Conservation (phyloP, 2,113 vertebrate species). For the Crypturellus undulatus region DNA sequence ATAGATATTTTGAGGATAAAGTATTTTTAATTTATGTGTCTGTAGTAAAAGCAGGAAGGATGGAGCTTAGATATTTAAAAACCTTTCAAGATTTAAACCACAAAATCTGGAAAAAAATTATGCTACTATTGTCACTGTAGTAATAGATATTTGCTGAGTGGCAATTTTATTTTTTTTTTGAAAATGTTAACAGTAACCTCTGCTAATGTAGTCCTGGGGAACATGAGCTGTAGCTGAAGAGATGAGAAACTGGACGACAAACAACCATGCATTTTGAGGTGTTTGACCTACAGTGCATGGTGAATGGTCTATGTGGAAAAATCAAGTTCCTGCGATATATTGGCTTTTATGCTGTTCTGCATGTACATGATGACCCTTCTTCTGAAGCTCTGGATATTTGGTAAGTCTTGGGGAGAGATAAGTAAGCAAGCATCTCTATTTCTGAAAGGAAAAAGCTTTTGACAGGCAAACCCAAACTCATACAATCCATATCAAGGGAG, state of each 20-base stretch:
- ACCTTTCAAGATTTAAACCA: background rate
- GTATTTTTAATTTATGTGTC: background rate
- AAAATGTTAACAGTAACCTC: background rate
- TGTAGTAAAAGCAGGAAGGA: background rate
- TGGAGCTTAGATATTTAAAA: background rate
- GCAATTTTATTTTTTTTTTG: background rate
- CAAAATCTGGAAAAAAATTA: background rate
- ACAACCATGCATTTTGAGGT: background rate
- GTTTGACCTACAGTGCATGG: background rate
- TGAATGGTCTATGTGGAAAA: background rate
- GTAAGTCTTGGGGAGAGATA: background rate
- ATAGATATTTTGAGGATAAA: background rate
- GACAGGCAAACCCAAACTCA: background rate
- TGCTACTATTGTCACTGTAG: background rate
- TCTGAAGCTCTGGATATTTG: background rate
- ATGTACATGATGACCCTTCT: background rate
- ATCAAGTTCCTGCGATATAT: background rate
- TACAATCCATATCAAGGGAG: background rate
- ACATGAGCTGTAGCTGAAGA: background rate
- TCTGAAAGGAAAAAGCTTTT: background rate
- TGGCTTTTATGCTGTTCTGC: background rate
- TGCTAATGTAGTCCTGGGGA: background rate
- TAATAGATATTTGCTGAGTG: background rate
- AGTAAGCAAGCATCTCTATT: background rate
- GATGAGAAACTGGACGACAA: background rate